Evolutionary conservation across 2,888 invertebrate species (phyloP).

Genomic region (Conistra vaccinii): DNA sequence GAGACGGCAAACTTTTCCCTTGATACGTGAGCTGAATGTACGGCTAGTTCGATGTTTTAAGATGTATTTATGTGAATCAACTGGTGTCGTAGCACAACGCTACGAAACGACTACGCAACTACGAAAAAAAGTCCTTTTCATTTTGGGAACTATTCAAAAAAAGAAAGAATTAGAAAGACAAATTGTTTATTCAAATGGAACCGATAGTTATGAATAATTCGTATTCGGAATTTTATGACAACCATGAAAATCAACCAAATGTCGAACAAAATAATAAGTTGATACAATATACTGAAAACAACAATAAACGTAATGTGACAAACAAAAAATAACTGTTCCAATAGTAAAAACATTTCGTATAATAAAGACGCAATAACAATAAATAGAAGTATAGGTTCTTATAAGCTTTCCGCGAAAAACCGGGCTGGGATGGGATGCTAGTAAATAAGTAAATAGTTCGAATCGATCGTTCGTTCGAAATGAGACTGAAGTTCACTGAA

Average conservation of each 20-base stretch:
- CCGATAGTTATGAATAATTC: neutral
- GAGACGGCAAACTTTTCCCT: slow-evolving; percentile 21
- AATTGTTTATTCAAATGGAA: neutral
- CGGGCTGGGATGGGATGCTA: neutral
- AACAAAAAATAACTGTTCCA: slow-evolving; percentile 20
- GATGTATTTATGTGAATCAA: slow-evolving; percentile 35
- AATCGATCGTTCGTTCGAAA: slow-evolving; percentile 45
- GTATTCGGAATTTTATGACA: neutral
- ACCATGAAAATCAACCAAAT: slow-evolving; percentile 2
- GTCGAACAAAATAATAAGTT: slow-evolving; percentile 4
- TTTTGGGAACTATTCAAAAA: slow-evolving; percentile 1
- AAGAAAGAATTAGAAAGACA: neutral
- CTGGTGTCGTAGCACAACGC: slow-evolving; percentile 1
- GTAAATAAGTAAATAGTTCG: slow-evolving; percentile 51
- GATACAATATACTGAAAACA: neutral
- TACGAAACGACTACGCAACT: neutral
- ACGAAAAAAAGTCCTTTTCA: neutral
- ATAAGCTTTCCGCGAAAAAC: neutral
- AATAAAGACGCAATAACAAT: slow-evolving; percentile 25
- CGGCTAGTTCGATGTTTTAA: neutral
- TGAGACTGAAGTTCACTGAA: slow-evolving; percentile 52
- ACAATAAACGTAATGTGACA: neutral
- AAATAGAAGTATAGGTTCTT: slow-evolving; percentile 23
- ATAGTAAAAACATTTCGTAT: slow-evolving; percentile 19
- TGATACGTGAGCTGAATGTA: slow-evolving; percentile 32